These are phyloP conservation scores for Hemiscyllium ocellatum DNA, from an alignment of 2,113 vertebrate genomes.

Conservation along the genomic window DNA sequence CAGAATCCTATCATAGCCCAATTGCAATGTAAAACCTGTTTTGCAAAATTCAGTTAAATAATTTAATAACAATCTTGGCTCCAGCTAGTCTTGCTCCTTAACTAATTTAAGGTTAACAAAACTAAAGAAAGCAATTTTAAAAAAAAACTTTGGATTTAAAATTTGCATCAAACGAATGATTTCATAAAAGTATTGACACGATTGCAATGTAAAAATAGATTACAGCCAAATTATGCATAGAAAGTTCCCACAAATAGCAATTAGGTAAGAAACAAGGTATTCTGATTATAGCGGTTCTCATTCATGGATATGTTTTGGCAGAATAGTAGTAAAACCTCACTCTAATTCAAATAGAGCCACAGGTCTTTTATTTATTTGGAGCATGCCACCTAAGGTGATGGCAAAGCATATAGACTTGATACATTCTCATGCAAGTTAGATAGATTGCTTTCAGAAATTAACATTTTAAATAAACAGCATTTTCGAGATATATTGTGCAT, in stretches of 20 bases:
- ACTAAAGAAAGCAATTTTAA: no score
- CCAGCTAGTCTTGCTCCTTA: no score
- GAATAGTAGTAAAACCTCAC: not conserved
- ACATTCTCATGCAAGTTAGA: not conserved
- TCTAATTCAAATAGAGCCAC: not conserved
- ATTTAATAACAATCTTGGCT: no score
- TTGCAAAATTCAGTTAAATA: no score
- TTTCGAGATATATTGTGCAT: not conserved
- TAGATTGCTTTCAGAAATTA: not conserved
- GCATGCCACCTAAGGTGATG: not conserved
- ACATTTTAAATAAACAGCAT: not conserved
- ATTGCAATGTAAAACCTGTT: no score
- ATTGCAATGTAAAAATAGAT: not conserved
- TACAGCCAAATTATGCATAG: not conserved
- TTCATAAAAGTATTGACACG: not conserved
- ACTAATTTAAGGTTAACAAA: no score
- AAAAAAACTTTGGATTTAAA: not conserved
- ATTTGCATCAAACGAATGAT: not conserved
- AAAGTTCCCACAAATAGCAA: not conserved
- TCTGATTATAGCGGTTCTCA: not conserved
- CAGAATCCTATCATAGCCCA: no score
- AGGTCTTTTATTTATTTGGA: not conserved
- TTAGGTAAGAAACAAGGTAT: not conserved
- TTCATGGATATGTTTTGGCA: not conserved
- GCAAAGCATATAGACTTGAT: not conserved